Base-by-base conservation (phyloP, 2,113 vertebrate genomes). In the Vireo altiloquus region DNA sequence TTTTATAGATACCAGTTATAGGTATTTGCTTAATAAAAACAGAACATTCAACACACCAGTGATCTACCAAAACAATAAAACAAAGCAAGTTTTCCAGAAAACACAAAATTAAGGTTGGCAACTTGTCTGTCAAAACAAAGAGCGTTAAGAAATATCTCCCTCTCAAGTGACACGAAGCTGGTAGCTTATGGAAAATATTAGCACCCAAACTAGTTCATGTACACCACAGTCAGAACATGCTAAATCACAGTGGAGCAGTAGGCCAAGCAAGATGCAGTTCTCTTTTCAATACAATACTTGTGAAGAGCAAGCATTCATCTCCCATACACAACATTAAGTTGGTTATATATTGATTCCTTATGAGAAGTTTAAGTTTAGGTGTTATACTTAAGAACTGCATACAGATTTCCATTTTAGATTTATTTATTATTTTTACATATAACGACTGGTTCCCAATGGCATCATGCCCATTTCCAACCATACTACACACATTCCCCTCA, bases 101-200 rank as follows among this genome's bases (percentile, higher is more conserved):
- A 68, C 7, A 40, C 13, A 82, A 76, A 72, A 86, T 80, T 42
- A 57, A 56, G 21, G 42, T 46, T 59, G 10, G 20, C 16, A 83
- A 52, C 2, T 39, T 89, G 16, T 80, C 39, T 86, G 49, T 19
- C 49, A 56, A 76, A 76, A 74, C 11, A 89, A 22, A 31, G 17
- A 24, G 12, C 14, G 9, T 42, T 70, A 74, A 52, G 27, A 91
- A 79, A 31, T 33, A 33, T 1, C 35, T 46, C n/a, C 8, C 42
- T 50, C n/a, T 70, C 0, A 0, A 49, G 21, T 11, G 71, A 61
- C 15, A 27, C 4, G 40, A 91, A n/a, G n/a, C 9, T 47, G 10
- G 12, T 47, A 60, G 70, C 46, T 52, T 60, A 30, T 0, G 0
- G n/a, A 37, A 70, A 89, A 91, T 80, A 82, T 10, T n/a, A 52